Evolutionary conservation across 2,888 invertebrate species (phyloP).

Genomic region (Zaprionus bogoriensis): DNA sequence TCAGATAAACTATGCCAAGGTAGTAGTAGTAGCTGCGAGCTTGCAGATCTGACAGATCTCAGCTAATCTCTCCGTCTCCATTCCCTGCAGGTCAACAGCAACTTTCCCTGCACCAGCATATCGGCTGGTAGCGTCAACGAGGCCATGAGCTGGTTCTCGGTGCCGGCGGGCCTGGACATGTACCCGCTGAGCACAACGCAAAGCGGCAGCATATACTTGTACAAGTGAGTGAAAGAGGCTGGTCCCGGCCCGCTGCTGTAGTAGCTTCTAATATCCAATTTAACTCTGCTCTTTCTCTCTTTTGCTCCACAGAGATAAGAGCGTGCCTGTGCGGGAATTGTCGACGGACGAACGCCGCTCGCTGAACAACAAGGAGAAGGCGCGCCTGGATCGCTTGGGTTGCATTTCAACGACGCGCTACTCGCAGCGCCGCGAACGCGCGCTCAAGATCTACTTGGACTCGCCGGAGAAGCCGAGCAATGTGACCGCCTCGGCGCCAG

Average conservation of each 20-base stretch:
- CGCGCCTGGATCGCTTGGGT: slow-evolving; percentile 83
- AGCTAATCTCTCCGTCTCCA: background rate
- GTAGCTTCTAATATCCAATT: background rate
- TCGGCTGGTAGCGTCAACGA: slow-evolving; percentile 85
- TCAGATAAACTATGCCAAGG: slow-evolving; percentile 86
- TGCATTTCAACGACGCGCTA: slow-evolving; percentile 82
- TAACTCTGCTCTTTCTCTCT: background rate
- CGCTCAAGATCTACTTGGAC: slow-evolving; percentile 89
- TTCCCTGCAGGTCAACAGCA: slow-evolving; percentile 78
- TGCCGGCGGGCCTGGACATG: slow-evolving; percentile 84
- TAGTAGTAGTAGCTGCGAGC: slow-evolving; percentile 32
- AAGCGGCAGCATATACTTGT: slow-evolving; percentile 87
- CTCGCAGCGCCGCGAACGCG: slow-evolving; percentile 87
- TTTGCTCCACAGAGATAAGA: slow-evolving; percentile 85
- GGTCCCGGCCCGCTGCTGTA: no score
- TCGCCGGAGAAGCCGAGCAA: slow-evolving; percentile 77
- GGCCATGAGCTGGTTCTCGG: slow-evolving; percentile 86
- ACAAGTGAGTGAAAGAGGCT: slow-evolving; percentile 84
- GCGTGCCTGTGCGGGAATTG: slow-evolving; percentile 85
- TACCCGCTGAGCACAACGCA: slow-evolving; percentile 85
- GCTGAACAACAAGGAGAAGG: slow-evolving; percentile 85
- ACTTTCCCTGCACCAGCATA: slow-evolving; percentile 86
- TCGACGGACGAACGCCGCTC: slow-evolving; percentile 86
- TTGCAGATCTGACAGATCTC: background rate
- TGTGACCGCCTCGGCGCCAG: slow-evolving; percentile 61